phyloP scores from a whole-genome alignment of 2,888 invertebrate species.

The Venusia cambrica region DNA sequence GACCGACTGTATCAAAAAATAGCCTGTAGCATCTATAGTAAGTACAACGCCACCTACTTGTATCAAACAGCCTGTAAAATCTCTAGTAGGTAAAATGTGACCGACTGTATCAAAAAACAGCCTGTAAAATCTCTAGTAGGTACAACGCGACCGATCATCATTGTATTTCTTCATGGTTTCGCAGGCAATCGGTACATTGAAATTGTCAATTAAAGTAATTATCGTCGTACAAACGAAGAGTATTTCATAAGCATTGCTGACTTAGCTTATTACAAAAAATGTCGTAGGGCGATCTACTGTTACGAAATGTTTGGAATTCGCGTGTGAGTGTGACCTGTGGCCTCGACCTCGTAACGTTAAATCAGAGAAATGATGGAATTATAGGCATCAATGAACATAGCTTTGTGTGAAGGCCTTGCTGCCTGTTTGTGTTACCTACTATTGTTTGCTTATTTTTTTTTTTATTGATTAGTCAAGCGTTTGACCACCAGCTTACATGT shows the following conservation, averaged over 20 bases:
- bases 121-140: no score
- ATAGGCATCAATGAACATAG: conserved; percentile 5
- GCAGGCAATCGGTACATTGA: conserved; percentile 1
- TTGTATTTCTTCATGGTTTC: background rate
- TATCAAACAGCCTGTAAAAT: no score
- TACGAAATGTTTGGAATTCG: conserved; percentile 28
- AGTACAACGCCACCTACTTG: no score
- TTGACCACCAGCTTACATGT: no score
- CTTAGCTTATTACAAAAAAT: conserved; percentile 21
- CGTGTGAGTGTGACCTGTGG: conserved; percentile 19
- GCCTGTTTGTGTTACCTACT: conserved; percentile 1
- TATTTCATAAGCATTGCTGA: conserved; percentile 18
- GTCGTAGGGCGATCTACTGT: conserved; percentile 28
- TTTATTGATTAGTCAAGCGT: no score
- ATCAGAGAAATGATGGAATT: conserved; percentile 3
- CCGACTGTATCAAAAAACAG: no score
- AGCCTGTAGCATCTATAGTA: no score
- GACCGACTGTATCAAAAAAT: no score
- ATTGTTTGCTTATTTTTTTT: no score
- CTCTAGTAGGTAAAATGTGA: no score
- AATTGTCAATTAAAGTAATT: conserved; percentile 6
- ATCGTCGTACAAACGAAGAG: conserved; percentile 9
- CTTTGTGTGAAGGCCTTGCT: conserved; percentile 6
- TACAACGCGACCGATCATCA: background rate
- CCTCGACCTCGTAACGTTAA: conserved; percentile 18